Evolutionary conservation across 2,113 vertebrate genomes (phyloP).

Genomic region (Trichechus manatus): DNA sequence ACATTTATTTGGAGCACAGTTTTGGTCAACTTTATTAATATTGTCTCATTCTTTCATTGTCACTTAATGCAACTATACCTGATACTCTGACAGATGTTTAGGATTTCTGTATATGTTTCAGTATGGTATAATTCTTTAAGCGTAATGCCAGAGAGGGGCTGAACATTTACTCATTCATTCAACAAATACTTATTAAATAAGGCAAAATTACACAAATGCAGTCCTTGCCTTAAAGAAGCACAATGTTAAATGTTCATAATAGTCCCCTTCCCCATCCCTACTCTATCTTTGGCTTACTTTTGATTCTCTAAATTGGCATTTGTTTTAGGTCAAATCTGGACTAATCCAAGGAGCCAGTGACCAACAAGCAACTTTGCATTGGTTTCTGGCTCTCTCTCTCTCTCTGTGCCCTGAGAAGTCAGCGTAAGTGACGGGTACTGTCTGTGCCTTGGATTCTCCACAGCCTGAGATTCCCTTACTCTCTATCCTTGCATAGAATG

Average conservation of each 20-base stretch:
- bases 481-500: background rate
- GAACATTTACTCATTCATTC: constrained; percentile 6
- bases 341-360: background rate
- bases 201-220: background rate
- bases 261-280: background rate
- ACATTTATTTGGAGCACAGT: background rate
- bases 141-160: background rate
- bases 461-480: background rate
- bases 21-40: constrained; percentile 15
- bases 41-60: constrained; percentile 37
- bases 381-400: background rate
- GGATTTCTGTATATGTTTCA: background rate
- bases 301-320: background rate
- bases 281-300: background rate
- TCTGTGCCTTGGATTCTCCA: background rate
- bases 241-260: background rate
- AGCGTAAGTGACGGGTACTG: background rate
- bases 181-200: constrained; percentile 14
- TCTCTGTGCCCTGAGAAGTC: background rate
- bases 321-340: background rate
- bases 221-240: background rate
- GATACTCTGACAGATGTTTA: background rate
- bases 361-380: background rate
- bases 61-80: background rate
- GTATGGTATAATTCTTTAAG: background rate